phyloP scores from a whole-genome alignment of 2,113 vertebrate genomes.

The Laterallus jamaicensis region DNA sequence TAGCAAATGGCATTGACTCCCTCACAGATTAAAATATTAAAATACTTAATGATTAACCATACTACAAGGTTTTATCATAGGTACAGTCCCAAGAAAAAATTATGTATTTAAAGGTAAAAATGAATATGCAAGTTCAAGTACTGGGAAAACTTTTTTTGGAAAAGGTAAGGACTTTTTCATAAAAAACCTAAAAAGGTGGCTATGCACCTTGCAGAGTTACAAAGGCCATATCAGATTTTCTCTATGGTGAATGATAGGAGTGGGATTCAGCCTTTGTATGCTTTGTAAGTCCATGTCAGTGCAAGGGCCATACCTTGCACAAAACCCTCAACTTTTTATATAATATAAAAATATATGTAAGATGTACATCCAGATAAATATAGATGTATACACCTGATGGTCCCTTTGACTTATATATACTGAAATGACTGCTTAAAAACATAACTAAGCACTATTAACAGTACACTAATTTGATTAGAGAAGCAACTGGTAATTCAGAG shows the following conservation, averaged over 20 bases:
- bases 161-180: not conserved
- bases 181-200: not conserved
- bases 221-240: not conserved
- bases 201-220: not conserved
- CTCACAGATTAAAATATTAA: not conserved
- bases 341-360: not conserved
- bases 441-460: not conserved
- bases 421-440: not conserved
- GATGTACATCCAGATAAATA: not conserved
- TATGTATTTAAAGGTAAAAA: not conserved
- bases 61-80: not conserved
- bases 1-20: not conserved
- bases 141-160: not conserved
- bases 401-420: not conserved
- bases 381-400: not conserved
- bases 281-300: not conserved
- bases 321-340: not conserved
- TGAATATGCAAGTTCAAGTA: not conserved
- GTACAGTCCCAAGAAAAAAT: not conserved
- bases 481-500: not conserved
- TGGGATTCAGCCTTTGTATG: not conserved
- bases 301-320: too few relatives aligned
- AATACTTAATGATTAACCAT: not conserved
- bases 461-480: not conserved
- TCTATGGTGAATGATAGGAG: not conserved